Evolutionary conservation across 1,140 invertebrate species (phyloP).

Genomic region (Atta texana): DNA sequence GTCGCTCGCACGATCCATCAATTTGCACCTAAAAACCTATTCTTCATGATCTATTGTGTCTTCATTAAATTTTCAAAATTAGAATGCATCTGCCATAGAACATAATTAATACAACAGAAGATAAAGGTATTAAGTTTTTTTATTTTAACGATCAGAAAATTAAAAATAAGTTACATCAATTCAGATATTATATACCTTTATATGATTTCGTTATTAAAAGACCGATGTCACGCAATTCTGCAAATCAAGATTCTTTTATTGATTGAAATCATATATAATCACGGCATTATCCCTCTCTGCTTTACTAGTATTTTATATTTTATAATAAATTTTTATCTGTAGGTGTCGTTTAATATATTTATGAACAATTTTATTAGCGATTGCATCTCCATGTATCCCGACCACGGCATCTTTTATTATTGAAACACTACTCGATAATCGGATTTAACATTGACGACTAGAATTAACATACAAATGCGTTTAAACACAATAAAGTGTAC

Average conservation of each 20-base stretch:
- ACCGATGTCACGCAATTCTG: neutral
- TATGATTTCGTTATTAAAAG: neutral
- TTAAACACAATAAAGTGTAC: neutral
- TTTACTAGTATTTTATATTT: neutral
- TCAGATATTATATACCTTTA: neutral
- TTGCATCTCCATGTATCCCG: neutral
- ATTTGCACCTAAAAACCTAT: constrained; percentile 30
- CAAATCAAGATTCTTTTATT: neutral
- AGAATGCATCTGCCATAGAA: neutral
- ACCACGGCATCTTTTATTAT: neutral
- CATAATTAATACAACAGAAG: neutral
- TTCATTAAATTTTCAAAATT: constrained; percentile 5
- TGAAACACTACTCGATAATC: neutral
- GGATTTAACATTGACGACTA: constrained; percentile 34
- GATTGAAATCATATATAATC: neutral
- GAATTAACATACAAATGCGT: constrained; percentile 32
- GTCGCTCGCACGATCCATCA: constrained; percentile 45
- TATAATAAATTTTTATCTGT: neutral
- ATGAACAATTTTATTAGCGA: neutral
- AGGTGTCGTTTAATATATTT: neutral
- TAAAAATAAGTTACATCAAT: no score
- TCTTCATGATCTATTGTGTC: constrained; percentile 10
- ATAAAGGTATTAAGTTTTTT: no score
- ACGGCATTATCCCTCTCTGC: neutral
- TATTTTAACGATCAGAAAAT: no score